Conservation (phyloP, 2,888 invertebrate species). For the Pemphredon lugubris region DNA sequence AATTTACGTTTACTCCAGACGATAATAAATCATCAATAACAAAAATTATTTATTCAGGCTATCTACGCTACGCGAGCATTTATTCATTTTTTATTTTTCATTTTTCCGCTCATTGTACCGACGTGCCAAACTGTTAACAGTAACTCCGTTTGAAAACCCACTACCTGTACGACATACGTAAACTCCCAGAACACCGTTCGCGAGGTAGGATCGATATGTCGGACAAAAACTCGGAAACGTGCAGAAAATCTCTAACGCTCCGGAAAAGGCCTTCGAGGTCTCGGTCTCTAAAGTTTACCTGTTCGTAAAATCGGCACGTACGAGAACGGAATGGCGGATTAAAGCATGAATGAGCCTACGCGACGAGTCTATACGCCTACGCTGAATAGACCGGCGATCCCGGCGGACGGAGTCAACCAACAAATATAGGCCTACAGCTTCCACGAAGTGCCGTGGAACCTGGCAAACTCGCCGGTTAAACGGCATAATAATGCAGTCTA, state of each 20-base stretch:
- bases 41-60: too few relatives aligned
- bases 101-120: too few relatives aligned
- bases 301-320: constrained; percentile 48
- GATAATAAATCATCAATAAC: too few relatives aligned
- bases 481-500: constrained; percentile 26
- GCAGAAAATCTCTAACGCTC: not conserved
- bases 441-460: not conserved
- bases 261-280: not conserved
- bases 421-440: not conserved
- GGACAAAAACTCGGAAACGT: not conserved
- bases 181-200: too few relatives aligned
- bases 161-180: too few relatives aligned
- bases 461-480: not conserved
- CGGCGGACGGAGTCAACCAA: not conserved
- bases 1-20: too few relatives aligned
- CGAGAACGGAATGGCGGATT: constrained; percentile 59
- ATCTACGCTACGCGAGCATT: too few relatives aligned
- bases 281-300: constrained; percentile 7
- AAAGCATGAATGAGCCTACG: constrained; percentile 57
- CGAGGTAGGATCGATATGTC: too few relatives aligned
- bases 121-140: too few relatives aligned
- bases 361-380: constrained; percentile 33
- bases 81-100: too few relatives aligned
- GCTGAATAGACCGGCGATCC: constrained; percentile 4
- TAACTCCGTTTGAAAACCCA: too few relatives aligned